Evolutionary conservation across 2,113 vertebrate species (phyloP), one percentile per base, ranked within the genome.

Genomic region (western clawed frog (Xenopus tropicalis)): DNA sequence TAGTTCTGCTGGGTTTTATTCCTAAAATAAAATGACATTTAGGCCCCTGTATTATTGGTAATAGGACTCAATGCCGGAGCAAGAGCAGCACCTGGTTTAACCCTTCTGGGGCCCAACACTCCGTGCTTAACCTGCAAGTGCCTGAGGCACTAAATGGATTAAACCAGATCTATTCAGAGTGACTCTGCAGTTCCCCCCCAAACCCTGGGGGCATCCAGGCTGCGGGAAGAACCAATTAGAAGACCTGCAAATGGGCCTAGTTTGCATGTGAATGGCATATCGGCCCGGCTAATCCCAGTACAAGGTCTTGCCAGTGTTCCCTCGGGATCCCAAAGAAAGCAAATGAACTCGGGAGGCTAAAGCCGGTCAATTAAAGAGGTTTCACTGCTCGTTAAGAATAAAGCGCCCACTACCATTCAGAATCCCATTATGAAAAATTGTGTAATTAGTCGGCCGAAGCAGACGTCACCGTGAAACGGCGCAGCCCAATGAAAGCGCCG

Each of bases 221-320:
- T 69, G 61, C 23, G 69, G 65, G 65, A 74, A 67, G 62, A 69
- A 59, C 72, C 72, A 76, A 76, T 76, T 76, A 76, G 73, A 16
- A 25, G 44, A 62, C 19, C 46, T 16, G 48, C 20, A 25, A 76
- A 76, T 69, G 66, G 1, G 48, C 64, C 58, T 57, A 16, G 46
- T 76, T 76, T 76, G 29, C 73, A 76, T 76, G n/a, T 68, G 58
- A 76, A 76, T 76, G 24, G 66, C 16, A 76, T 63, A 76, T 63
- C 54, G 58, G 65, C 63, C 43, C 37, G 48, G 24, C 66, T 42
- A 63, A 69, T 69, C 61, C 73, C 73, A 48, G 69, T 56, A 54
- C 19, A 21, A 1, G 16, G 20, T 64, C 25, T 43, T 62, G 57
- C 58, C 24, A 62, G 43, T 29, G 46, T 69, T 76, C 73, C 66